Evolutionary conservation across 1,140 invertebrate species (phyloP).

Genomic region (Sesamia nonagrioides): DNA sequence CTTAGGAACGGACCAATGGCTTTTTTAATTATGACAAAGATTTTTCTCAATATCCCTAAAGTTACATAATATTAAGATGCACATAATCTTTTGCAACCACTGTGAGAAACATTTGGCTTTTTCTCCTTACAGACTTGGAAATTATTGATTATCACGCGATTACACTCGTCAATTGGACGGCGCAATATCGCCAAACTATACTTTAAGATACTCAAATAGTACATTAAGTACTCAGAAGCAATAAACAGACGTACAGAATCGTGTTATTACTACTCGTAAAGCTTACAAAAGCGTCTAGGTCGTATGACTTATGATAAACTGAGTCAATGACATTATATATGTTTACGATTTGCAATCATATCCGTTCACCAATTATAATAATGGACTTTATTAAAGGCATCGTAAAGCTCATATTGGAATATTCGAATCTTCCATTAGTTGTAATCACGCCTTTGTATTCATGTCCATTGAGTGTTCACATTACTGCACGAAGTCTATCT

Average conservation of each 20-base stretch:
- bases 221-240: slow-evolving; percentile 20
- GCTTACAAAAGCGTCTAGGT: slow-evolving; percentile 56
- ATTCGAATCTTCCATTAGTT: slow-evolving; percentile 18
- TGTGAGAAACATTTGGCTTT: slow-evolving; percentile 38
- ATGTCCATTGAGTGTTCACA: slow-evolving; percentile 81
- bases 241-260: slow-evolving; percentile 43
- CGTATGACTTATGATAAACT: slow-evolving; percentile 73
- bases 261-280: slow-evolving; percentile 55
- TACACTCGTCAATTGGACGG: slow-evolving; percentile 20
- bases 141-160: slow-evolving; percentile 27
- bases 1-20: neutral
- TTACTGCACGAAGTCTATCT: slow-evolving; percentile 78
- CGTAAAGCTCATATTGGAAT: slow-evolving; percentile 56
- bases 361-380: slow-evolving; percentile 2
- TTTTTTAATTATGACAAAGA: slow-evolving; percentile 1
- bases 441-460: slow-evolving; percentile 59
- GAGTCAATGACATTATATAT: slow-evolving; percentile 75
- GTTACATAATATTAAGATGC: slow-evolving; percentile 2
- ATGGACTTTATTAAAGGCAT: slow-evolving; percentile 48
- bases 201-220: slow-evolving; percentile 28
- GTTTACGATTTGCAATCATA: slow-evolving; percentile 56
- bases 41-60: neutral
- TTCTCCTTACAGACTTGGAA: slow-evolving; percentile 24
- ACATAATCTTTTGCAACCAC: neutral
- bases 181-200: neutral